Evolutionary conservation across 1,140 invertebrate genomes (phyloP).

Genomic region (Drosophila arawakana): DNA sequence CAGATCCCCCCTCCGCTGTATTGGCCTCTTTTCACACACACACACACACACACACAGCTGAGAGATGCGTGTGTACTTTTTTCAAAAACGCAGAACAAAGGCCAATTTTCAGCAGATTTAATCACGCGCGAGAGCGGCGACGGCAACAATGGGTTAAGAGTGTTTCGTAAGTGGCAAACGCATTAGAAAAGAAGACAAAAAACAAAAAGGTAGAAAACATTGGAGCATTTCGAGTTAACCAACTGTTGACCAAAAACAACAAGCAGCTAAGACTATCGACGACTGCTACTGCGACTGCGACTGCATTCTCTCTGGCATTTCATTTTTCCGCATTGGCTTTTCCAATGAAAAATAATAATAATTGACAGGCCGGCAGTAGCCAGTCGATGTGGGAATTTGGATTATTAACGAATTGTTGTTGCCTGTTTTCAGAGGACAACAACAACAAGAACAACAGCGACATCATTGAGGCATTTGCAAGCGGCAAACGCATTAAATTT

Average conservation of each 20-base stretch:
- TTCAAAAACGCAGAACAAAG: slow-evolving; percentile 69
- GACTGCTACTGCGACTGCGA: slow-evolving; percentile 14
- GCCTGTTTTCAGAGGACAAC: slow-evolving; percentile 54
- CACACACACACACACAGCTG: slow-evolving; percentile 4
- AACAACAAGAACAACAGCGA: slow-evolving; percentile 34
- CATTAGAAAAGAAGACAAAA: slow-evolving; percentile 65
- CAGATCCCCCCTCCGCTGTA: not conserved
- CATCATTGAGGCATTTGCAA: slow-evolving; percentile 53
- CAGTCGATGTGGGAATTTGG: slow-evolving; percentile 80
- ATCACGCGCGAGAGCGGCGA: slow-evolving; percentile 64
- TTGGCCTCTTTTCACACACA: slow-evolving; percentile 19
- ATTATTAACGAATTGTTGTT: slow-evolving; percentile 82
- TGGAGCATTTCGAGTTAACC: slow-evolving; percentile 22
- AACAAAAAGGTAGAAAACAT: slow-evolving; percentile 22
- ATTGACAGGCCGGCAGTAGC: slow-evolving; percentile 68
- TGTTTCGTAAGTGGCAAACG: slow-evolving; percentile 68
- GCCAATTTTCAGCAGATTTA: slow-evolving; percentile 82
- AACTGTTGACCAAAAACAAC: slow-evolving; percentile 26
- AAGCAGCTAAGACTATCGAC: slow-evolving; percentile 39
- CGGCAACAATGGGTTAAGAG: slow-evolving; percentile 69
- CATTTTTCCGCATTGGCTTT: slow-evolving; percentile 79
- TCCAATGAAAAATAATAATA: slow-evolving; percentile 83
- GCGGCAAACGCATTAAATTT: slow-evolving; percentile 73
- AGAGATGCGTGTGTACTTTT: slow-evolving; percentile 43
- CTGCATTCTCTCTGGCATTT: slow-evolving; percentile 75